Evolutionary conservation across 2,888 invertebrate genomes (phyloP).

Genomic region (Agrotis clavis): DNA sequence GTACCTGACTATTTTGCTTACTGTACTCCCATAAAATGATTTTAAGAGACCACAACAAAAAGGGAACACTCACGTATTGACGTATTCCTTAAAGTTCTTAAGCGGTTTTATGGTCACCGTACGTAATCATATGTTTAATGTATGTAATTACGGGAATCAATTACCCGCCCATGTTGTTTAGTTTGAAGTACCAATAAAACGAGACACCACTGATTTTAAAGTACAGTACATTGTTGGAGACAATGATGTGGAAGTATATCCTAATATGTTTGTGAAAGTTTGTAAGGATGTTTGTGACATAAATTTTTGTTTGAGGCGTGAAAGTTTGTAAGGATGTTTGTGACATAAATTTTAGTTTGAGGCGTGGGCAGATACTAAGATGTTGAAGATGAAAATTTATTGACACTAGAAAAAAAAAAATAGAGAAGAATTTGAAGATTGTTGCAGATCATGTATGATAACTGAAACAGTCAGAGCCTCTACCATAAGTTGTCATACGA

Average conservation of each 20-base stretch:
- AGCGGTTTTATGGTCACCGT: constrained; percentile 37
- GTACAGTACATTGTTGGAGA: neutral
- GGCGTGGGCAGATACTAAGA: no score
- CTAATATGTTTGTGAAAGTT: neutral
- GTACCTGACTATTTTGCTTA: neutral
- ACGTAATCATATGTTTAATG: constrained; percentile 37
- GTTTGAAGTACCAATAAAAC: constrained; percentile 37
- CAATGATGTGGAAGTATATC: no score
- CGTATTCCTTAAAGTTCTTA: constrained; percentile 41
- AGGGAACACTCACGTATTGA: constrained; percentile 26
- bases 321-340: neutral
- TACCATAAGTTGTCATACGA: no score
- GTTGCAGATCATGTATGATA: no score
- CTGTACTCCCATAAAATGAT: constrained; percentile 44
- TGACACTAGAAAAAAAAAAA: no score
- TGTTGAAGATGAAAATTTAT: neutral
- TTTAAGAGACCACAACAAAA: constrained; percentile 43
- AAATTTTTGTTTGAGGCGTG: neutral
- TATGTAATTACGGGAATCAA: constrained; percentile 51
- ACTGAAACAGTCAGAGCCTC: no score
- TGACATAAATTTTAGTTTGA: neutral
- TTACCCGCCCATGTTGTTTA: constrained; percentile 37
- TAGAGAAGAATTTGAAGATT: no score
- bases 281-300: neutral
- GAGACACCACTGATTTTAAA: constrained; percentile 30